Conservation (phyloP, 2,113 vertebrate genomes). For the Otis tarda region DNA sequence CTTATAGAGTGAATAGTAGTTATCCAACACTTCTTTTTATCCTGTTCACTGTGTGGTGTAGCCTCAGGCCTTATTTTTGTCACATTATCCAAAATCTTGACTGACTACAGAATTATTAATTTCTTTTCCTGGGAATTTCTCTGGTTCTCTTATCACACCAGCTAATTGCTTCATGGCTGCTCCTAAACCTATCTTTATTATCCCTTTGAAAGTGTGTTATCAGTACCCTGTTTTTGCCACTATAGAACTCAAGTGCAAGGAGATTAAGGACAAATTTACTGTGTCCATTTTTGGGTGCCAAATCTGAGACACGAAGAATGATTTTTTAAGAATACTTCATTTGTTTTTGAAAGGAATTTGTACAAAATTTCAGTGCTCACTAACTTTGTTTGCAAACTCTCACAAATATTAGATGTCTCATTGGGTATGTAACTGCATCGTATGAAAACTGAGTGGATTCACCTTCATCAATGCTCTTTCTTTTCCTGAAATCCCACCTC, state of each 20-base stretch:
- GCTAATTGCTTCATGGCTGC: neutral
- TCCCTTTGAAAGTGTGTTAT: neutral
- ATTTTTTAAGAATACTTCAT: neutral
- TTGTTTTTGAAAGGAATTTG: neutral
- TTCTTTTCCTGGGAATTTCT: constrained; percentile 39
- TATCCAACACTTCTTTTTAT: constrained; percentile 42
- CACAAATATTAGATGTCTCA: neutral
- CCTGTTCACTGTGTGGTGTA: neutral
- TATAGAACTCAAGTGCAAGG: neutral
- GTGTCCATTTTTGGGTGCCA: neutral
- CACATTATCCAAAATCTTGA: constrained; percentile 29
- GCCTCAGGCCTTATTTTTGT: constrained; percentile 30
- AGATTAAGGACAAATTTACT: neutral
- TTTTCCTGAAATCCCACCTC: neutral
- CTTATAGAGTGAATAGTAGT: neutral
- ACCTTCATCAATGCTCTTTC: neutral
- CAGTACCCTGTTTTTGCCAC: neutral
- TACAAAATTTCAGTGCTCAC: neutral
- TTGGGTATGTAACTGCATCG: neutral
- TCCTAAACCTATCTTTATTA: neutral
- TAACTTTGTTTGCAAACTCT: neutral
- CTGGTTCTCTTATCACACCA: constrained; percentile 31
- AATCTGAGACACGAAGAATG: neutral
- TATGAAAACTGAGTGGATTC: neutral
- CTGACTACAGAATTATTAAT: neutral